A percentile compares a stretch with the other conserved stretches of the same genome.
These are phyloP conservation scores for Gonocerus acuteangulatus DNA, from an alignment of 2,888 invertebrate genomes.

Conservation along the genomic window DNA sequence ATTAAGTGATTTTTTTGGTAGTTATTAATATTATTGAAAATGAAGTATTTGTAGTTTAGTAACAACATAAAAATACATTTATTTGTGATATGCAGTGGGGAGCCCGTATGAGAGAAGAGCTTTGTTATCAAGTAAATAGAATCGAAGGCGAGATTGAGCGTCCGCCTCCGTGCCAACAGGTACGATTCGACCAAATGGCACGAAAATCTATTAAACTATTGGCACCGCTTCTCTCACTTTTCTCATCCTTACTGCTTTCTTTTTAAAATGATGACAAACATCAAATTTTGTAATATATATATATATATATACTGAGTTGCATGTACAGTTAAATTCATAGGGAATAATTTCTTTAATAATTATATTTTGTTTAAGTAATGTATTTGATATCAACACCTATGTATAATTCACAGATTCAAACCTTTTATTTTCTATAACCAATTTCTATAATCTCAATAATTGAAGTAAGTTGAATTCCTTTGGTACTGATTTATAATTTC, in stretches of 20 bases:
- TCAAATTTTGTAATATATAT: background rate
- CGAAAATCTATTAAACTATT: constrained; percentile 22
- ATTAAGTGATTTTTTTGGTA: too few species aligned
- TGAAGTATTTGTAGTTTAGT: too few species aligned
- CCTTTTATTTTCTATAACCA: too few species aligned
- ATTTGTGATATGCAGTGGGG: constrained; percentile 35
- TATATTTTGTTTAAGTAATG: too few species aligned
- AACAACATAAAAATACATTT: constrained; percentile 19
- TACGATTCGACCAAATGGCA: constrained; percentile 35
- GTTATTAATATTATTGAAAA: too few species aligned
- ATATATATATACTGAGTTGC: background rate
- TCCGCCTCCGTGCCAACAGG: constrained; percentile 46
- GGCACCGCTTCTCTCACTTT: constrained; percentile 23
- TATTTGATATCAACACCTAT: too few species aligned
- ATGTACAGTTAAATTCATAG: constrained; percentile 2
- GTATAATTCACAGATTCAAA: too few species aligned
- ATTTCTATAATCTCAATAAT: too few species aligned
- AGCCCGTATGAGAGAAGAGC: constrained; percentile 44
- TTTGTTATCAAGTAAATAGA: constrained; percentile 45
- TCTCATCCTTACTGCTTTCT: constrained; percentile 16
- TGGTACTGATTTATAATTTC: too few species aligned
- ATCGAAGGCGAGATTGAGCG: constrained; percentile 39
- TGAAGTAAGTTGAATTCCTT: too few species aligned
- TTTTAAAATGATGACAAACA: constrained; percentile 6
- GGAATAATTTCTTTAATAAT: background rate